These are phyloP conservation scores for Thymelicus acteon DNA, from an alignment of 2,888 invertebrate species.

Conservation along the genomic window DNA sequence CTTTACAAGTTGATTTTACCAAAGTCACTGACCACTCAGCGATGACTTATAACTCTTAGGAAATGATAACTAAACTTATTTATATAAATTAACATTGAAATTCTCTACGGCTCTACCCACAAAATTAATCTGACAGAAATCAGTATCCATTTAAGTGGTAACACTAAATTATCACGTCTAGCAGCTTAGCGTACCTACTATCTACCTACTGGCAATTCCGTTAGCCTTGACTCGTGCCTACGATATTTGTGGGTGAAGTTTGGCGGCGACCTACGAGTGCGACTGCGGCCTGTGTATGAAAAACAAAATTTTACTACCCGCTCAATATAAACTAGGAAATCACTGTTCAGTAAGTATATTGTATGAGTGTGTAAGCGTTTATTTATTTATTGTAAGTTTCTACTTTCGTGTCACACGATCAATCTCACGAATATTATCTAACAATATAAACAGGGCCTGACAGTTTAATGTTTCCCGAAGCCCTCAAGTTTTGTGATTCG, in stretches of 20 bases:
- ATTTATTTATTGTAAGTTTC: too few species aligned
- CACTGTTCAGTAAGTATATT: too few species aligned
- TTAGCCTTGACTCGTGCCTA: conserved; percentile 19
- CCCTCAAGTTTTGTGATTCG: too few species aligned
- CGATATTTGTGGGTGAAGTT: background rate
- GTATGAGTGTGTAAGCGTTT: too few species aligned
- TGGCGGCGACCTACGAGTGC: conserved; percentile 4
- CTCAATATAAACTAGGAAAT: too few species aligned
- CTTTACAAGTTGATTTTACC: too few species aligned
- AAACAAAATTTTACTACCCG: too few species aligned
- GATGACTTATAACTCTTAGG: background rate
- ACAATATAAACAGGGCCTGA: too few species aligned
- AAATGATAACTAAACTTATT: background rate
- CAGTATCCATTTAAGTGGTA: conserved; percentile 17
- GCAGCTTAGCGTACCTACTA: background rate
- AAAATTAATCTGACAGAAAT: conserved; percentile 13
- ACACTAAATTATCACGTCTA: conserved; percentile 28
- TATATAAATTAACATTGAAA: conserved; percentile 7
- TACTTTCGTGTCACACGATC: too few species aligned
- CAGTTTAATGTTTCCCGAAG: too few species aligned
- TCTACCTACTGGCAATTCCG: background rate
- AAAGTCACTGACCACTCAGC: too few species aligned
- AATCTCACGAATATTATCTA: too few species aligned
- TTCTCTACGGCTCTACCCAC: conserved; percentile 1
- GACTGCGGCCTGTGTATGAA: background rate